These are phyloP conservation scores for Leucoraja erinaceus DNA, from an alignment of 2,113 vertebrate genomes.

Conservation along the genomic window DNA sequence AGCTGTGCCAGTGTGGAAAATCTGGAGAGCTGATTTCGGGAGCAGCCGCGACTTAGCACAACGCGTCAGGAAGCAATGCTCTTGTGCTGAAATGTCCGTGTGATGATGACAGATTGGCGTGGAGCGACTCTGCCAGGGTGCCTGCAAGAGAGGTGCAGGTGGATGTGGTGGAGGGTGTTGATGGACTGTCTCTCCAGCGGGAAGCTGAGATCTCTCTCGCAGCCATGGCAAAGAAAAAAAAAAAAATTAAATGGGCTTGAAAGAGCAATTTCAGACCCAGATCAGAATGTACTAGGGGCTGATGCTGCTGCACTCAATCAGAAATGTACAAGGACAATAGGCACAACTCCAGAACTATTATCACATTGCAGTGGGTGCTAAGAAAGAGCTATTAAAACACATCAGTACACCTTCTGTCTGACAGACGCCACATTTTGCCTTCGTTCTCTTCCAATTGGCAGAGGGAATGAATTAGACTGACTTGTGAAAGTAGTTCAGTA, in stretches of 20 bases:
- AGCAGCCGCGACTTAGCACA: not conserved
- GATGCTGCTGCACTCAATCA: slow-evolving; percentile 46
- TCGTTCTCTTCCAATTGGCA: slow-evolving; percentile 17
- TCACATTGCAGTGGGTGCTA: slow-evolving; percentile 36
- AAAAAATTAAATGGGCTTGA: slow-evolving; percentile 39
- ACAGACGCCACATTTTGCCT: slow-evolving; percentile 23
- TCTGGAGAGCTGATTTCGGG: not conserved
- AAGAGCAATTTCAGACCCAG: slow-evolving; percentile 45
- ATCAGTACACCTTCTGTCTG: slow-evolving; percentile 44
- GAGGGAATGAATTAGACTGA: slow-evolving; percentile 18
- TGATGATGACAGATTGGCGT: slow-evolving; percentile 35
- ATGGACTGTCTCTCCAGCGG: slow-evolving; percentile 28
- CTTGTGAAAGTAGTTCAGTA: slow-evolving; percentile 18
- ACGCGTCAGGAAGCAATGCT: slow-evolving; percentile 16
- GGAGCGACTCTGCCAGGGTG: slow-evolving; percentile 24
- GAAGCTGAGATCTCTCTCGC: slow-evolving; percentile 27
- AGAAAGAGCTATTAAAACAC: slow-evolving; percentile 46
- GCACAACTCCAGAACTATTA: slow-evolving; percentile 46
- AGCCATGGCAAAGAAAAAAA: slow-evolving; percentile 41
- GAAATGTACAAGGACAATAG: slow-evolving; percentile 47
- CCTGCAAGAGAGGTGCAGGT: slow-evolving; percentile 33
- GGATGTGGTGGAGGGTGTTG: slow-evolving; percentile 34
- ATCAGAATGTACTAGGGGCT: slow-evolving; percentile 44
- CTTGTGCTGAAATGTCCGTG: slow-evolving; percentile 23
- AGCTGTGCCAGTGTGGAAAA: slow-evolving; percentile 9